Base-by-base conservation (phyloP, 2,797 vertebrate genomes). In the Balearica regulorum region DNA sequence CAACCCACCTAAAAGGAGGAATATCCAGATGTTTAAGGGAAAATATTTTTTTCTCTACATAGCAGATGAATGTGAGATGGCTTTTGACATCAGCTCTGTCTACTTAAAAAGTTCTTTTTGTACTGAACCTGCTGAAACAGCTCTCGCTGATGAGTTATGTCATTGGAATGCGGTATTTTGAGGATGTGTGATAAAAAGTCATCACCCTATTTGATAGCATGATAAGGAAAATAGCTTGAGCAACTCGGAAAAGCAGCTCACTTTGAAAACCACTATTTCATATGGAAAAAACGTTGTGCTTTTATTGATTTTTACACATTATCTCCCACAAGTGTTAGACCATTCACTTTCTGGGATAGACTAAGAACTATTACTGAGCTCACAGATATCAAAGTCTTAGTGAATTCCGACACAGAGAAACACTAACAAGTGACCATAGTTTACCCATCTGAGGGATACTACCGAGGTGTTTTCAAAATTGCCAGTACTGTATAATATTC, bases 281-380 rank as follows among this genome's bases (percentile, higher is more conserved):
- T 35, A 53, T 5, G 20, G n/a, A 26, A 72, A 69, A 82, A 69
- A 43, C 3, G 2, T 29, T 24, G 66, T 61, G 90, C 83, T 94
- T 95, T 93, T 92, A 83, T 96, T 96, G 96, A 86, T 89, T 94
- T 94, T 93, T 92, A 85, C 61, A 85, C 69, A 35, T 77, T 91
- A 87, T 55, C 61, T 85, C 65, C 72, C 79, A 66, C 61, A 81
- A 94, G 72, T 37, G 69, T 86, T 75, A 57, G 64, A 72, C 72
- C 89, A 72, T 68, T 93, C 90, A 91, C 92, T 83, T 95, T 76
- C 76, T 94, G 84, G 89, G 65, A 83, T 6, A 81, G 82, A 85
- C 61, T 89, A 78, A 92, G 93, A 89, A 51, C 82, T 91, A 68
- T 89, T 81, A 39, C 29, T 93, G 82, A 71, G 54, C 66, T 94